phyloP scores from a whole-genome alignment of 2,797 vertebrate species.

The Sparus aurata region DNA sequence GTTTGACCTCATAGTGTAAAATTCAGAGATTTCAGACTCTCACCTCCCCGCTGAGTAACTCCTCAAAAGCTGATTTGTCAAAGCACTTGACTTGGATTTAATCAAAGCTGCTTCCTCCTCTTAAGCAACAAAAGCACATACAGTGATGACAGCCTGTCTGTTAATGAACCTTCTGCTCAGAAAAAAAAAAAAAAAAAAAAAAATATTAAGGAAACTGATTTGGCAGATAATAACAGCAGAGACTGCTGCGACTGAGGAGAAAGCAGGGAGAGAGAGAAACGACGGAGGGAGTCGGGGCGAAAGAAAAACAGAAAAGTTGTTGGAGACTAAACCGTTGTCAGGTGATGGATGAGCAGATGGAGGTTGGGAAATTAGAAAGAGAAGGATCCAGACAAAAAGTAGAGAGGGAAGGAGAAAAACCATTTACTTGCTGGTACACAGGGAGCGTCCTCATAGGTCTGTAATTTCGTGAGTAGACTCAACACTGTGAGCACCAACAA shows the following conservation, averaged over 20 bases:
- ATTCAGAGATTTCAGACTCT: conserved; percentile 12
- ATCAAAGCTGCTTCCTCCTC: conserved; percentile 35
- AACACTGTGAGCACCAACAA: conserved; percentile 22
- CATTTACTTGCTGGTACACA: conserved; percentile 40
- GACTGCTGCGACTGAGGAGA: conserved; percentile 28
- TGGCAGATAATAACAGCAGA: conserved; percentile 56
- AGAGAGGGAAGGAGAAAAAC: conserved; percentile 6
- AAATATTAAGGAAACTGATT: conserved; percentile 64
- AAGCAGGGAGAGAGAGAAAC: not conserved
- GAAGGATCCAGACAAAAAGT: conserved; percentile 32
- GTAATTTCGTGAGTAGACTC: conserved; percentile 45
- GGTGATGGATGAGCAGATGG: conserved; percentile 64
- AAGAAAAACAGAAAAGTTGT: conserved; percentile 44
- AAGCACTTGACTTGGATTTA: conserved; percentile 50
- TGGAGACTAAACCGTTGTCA: conserved; percentile 46
- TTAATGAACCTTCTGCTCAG: conserved; percentile 67
- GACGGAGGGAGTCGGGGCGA: conserved; percentile 13
- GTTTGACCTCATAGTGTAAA: conserved; percentile 1
- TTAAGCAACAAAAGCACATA: conserved; percentile 48
- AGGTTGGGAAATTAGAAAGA: conserved; percentile 59
- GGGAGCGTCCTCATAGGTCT: conserved; percentile 28
- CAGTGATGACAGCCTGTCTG: conserved; percentile 45
- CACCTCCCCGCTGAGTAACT: conserved; percentile 29
- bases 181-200: conserved; percentile 31
- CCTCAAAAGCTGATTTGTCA: conserved; percentile 42